These are phyloP conservation scores for Aurelia coerulea DNA, from an alignment of 30 jellyfish, hydroid and myxozoan species.

Conservation along the genomic window DNA sequence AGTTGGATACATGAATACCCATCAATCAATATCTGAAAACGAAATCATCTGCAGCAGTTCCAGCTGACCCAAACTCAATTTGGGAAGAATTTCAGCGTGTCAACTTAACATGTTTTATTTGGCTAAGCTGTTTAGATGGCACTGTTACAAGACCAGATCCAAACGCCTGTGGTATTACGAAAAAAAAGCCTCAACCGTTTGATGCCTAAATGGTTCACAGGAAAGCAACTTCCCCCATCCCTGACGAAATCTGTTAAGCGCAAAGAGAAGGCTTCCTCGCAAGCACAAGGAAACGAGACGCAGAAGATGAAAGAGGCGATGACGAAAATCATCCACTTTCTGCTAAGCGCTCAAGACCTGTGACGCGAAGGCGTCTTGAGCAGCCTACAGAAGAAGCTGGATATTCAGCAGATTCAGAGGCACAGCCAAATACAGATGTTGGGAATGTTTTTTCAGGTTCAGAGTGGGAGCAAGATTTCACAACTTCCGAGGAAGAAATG, in stretches of 20 bases:
- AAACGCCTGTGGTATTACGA: not conserved
- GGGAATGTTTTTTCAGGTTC: not conserved
- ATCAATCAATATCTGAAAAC: not conserved
- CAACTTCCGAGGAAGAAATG: too few relatives aligned
- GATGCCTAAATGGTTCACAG: too few relatives aligned
- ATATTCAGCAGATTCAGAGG: slow-evolving; percentile 19
- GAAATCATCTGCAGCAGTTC: not conserved
- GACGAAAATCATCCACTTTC: too few relatives aligned
- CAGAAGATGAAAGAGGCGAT: too few relatives aligned
- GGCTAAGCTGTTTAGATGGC: slow-evolving; percentile 10
- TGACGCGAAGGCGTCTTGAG: slow-evolving; percentile 9
- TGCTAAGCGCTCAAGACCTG: slow-evolving; percentile 18
- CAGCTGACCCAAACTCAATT: too few relatives aligned
- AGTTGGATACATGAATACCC: too few relatives aligned
- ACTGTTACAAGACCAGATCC: slow-evolving; percentile 33
- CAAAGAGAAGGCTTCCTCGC: slow-evolving; percentile 15
- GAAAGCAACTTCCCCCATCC: too few relatives aligned
- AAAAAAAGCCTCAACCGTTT: too few relatives aligned
- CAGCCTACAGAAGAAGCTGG: slow-evolving; percentile 9
- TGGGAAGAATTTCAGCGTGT: too few relatives aligned
- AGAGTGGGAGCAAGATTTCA: too few relatives aligned
- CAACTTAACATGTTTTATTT: too few relatives aligned
- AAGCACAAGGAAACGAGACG: not conserved
- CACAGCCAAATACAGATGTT: slow-evolving; percentile 14
- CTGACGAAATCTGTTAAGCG: not conserved